phyloP scores from a whole-genome alignment of 2,888 invertebrate species.

The Tineola bisselliella region DNA sequence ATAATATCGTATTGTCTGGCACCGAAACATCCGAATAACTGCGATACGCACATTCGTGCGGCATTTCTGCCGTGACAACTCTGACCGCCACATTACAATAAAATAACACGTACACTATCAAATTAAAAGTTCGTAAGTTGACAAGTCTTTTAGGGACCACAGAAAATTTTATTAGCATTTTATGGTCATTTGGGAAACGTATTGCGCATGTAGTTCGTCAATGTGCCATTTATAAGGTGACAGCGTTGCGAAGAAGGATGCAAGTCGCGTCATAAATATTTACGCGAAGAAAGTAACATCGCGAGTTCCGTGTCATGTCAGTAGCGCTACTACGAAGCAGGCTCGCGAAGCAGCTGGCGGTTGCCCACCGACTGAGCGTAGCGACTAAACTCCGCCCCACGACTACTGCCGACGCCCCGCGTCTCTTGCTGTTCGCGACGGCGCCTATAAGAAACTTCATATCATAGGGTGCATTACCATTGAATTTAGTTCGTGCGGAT shows the following conservation, averaged over 20 bases:
- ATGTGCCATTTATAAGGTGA: not conserved
- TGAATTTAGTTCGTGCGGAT: constrained; percentile 52
- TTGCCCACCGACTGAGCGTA: constrained; percentile 62
- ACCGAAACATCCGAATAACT: constrained; percentile 64
- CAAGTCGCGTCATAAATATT: constrained; percentile 57
- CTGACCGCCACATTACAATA: constrained; percentile 52
- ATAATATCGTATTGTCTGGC: constrained; percentile 66
- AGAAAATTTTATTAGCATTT: constrained; percentile 60
- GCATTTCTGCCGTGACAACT: constrained; percentile 58
- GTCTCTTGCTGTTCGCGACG: constrained; percentile 37
- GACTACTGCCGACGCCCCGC: constrained; percentile 39
- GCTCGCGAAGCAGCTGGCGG: constrained; percentile 47
- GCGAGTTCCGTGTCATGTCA: constrained; percentile 54
- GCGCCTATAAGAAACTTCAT: constrained; percentile 60
- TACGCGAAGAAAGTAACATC: constrained; percentile 50
- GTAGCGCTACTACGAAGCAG: constrained; percentile 24
- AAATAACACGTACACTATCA: constrained; percentile 63
- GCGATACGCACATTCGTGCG: constrained; percentile 78
- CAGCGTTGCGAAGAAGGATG: constrained; percentile 18
- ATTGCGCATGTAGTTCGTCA: not conserved
- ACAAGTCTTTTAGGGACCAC: constrained; percentile 43
- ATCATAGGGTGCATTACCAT: constrained; percentile 62
- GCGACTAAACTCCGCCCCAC: constrained; percentile 52
- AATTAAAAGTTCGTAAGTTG: constrained; percentile 57
- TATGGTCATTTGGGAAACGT: constrained; percentile 32